Percentiles rank a stretch among this genome's conserved stretches.
Conservation (phyloP, 35 echinoderm and acorn worm species). For the Hemicentrotus pulcherrimus region DNA sequence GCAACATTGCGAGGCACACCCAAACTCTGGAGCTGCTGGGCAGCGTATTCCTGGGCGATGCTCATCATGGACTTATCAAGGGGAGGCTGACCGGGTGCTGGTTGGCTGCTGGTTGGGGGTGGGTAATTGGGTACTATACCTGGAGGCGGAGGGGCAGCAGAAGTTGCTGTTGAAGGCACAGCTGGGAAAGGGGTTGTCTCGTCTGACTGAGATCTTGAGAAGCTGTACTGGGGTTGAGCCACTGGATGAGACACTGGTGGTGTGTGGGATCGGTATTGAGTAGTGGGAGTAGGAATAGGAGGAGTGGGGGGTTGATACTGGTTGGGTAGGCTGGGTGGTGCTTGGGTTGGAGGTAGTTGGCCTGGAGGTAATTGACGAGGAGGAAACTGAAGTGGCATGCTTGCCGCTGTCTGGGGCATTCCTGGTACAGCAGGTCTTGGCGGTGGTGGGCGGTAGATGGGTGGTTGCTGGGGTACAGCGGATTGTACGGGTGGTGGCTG, state of each 20-base stretch:
- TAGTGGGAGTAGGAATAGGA: conserved; percentile 54
- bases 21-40: conserved; percentile 30
- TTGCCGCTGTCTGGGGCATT: neutral
- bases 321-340: conserved; percentile 48
- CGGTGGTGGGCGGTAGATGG: conserved; percentile 55
- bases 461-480: conserved; percentile 45
- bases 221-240: conserved; percentile 9
- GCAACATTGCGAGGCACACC: neutral
- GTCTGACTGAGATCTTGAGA: neutral
- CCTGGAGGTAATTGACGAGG: neutral
- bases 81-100: neutral
- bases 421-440: neutral
- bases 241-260: conserved; percentile 55
- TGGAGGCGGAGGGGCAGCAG: conserved; percentile 33
- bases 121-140: conserved; percentile 15
- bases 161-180: neutral
- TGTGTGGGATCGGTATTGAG: conserved; percentile 52
- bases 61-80: conserved; percentile 24
- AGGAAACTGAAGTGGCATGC: conserved; percentile 37
- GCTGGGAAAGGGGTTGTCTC: conserved; percentile 1
- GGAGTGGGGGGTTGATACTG: conserved; percentile 37
- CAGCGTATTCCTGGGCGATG: conserved; percentile 24
- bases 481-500: conserved; percentile 55
- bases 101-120: neutral
- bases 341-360: neutral